These are phyloP conservation scores for Amiota minor DNA, from an alignment of 2,888 invertebrate species.

Conservation along the genomic window DNA sequence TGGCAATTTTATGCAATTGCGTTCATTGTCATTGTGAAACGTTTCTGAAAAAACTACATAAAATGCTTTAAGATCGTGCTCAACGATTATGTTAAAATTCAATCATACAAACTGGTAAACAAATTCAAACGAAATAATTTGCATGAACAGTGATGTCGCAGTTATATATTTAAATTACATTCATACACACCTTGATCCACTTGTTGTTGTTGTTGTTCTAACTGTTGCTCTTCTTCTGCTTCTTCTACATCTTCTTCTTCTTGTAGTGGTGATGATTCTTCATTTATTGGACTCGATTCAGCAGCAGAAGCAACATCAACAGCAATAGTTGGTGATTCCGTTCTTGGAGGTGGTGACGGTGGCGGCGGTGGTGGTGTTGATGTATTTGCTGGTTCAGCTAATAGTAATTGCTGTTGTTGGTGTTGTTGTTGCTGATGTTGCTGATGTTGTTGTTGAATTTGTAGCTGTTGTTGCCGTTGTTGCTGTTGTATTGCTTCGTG, in stretches of 20 bases:
- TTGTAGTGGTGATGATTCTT: slow-evolving; percentile 33
- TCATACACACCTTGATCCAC: slow-evolving; percentile 58
- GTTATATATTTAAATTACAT: not conserved
- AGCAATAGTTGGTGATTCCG: slow-evolving; percentile 28
- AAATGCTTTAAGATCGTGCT: slow-evolving; percentile 72
- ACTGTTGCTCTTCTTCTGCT: slow-evolving; percentile 23
- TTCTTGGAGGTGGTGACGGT: slow-evolving; percentile 36
- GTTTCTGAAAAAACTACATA: slow-evolving; percentile 75
- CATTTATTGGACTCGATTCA: slow-evolving; percentile 37
- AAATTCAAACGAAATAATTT: slow-evolving; percentile 28
- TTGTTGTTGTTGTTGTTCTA: slow-evolving; percentile 44
- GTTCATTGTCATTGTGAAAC: slow-evolving; percentile 57
- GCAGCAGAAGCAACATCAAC: slow-evolving; percentile 27
- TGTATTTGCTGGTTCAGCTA: slow-evolving; percentile 49
- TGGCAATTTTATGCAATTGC: slow-evolving; percentile 71
- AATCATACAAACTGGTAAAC: slow-evolving; percentile 22
- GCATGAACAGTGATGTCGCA: slow-evolving; percentile 24
- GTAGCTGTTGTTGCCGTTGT: slow-evolving; percentile 45
- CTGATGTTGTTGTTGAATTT: slow-evolving; percentile 54
- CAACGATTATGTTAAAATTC: slow-evolving; percentile 51
- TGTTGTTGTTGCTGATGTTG: slow-evolving; percentile 40
- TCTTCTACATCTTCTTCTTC: not conserved
- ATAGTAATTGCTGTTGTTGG: slow-evolving; percentile 38
- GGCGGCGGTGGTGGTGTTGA: slow-evolving; percentile 54
- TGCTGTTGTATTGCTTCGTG: slow-evolving; percentile 33